Conservation (phyloP, 2,113 vertebrate genomes). For the Buteo buteo region DNA sequence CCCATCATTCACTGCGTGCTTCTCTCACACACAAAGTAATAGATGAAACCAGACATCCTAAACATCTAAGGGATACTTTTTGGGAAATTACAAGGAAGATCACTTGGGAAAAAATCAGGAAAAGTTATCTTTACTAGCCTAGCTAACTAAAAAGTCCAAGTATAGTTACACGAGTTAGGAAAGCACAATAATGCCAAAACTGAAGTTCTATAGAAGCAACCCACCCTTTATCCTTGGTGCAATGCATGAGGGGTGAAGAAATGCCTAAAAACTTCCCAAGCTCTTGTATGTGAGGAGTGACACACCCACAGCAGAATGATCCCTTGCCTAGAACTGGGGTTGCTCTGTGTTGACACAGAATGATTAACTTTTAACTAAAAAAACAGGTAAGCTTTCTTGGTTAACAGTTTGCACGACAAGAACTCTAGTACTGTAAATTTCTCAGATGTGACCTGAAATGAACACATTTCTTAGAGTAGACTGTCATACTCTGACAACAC, state of each 20-base stretch:
- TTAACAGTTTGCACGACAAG: background rate
- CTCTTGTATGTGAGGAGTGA: background rate
- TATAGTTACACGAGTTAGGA: background rate
- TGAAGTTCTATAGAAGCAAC: background rate
- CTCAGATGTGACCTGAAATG: background rate
- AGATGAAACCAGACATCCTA: background rate
- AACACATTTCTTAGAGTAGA: background rate
- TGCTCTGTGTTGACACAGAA: background rate
- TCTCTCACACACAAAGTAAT: background rate
- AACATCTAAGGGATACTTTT: background rate
- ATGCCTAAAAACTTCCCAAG: background rate
- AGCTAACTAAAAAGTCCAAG: background rate
- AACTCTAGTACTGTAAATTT: background rate
- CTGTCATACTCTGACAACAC: background rate
- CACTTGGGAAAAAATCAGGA: background rate
- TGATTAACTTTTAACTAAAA: background rate
- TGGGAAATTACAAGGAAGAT: background rate
- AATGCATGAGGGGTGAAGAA: background rate
- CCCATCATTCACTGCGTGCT: background rate
- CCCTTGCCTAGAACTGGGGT: background rate
- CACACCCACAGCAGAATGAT: background rate
- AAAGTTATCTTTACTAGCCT: background rate
- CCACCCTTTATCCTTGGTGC: background rate
- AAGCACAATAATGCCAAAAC: background rate
- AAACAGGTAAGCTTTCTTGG: background rate